A percentile compares a stretch with the other conserved stretches of the same genome.
These are phyloP conservation scores for Sphenodon punctatus DNA, from an alignment of 2,797 vertebrate genomes.

Conservation along the genomic window DNA sequence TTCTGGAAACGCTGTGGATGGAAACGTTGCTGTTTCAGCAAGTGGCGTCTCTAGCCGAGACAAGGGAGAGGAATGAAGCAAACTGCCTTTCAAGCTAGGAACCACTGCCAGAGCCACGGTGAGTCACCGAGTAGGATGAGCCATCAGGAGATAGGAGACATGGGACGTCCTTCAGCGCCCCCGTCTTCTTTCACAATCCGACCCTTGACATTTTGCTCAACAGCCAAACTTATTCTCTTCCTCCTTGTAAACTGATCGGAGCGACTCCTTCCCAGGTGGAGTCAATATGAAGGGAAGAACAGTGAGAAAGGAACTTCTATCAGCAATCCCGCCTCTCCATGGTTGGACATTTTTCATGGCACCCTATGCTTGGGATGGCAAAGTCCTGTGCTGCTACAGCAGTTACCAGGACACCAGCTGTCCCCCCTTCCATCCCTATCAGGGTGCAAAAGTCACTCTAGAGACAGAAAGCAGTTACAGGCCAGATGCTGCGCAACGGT, in stretches of 20 bases:
- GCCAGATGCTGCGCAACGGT: too few relatives aligned
- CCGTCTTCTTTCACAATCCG: slow-evolving; percentile 41
- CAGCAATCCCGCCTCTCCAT: neutral
- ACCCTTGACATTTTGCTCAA: slow-evolving; percentile 43
- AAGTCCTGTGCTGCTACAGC: too few relatives aligned
- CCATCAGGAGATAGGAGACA: slow-evolving; percentile 51
- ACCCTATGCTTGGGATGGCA: neutral
- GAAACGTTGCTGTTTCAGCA: too few relatives aligned
- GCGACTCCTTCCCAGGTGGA: slow-evolving; percentile 30
- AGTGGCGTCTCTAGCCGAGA: too few relatives aligned
- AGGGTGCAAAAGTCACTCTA: neutral
- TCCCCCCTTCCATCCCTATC: too few relatives aligned
- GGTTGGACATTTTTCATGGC: neutral
- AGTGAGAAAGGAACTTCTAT: neutral
- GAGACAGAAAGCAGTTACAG: neutral
- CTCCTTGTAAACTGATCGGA: slow-evolving; percentile 36
- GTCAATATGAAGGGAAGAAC: neutral
- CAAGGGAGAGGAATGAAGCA: too few relatives aligned
- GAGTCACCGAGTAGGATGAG: slow-evolving; percentile 23
- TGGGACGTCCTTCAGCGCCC: slow-evolving; percentile 43
- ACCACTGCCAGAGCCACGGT: slow-evolving; percentile 5
- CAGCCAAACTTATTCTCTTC: slow-evolving; percentile 42
- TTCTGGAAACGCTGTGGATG: too few relatives aligned
- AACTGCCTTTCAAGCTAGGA: neutral
- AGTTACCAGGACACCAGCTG: neutral